Conservation (phyloP, 2,797 vertebrate species). For the Cetoscarus ocellatus region DNA sequence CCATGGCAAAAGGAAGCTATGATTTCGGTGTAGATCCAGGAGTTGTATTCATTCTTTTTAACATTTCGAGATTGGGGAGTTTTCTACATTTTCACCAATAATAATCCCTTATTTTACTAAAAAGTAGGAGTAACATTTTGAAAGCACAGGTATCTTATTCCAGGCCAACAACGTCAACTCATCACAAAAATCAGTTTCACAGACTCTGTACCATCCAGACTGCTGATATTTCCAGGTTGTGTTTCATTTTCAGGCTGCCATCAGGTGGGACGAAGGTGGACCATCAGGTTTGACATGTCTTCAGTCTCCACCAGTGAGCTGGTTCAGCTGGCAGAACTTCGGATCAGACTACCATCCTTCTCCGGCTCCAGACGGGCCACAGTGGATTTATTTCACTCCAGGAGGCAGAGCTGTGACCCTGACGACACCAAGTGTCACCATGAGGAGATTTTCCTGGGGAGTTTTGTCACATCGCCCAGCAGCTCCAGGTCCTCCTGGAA, state of each 20-base stretch:
- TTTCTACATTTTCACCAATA: too few relatives aligned
- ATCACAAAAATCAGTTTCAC: too few relatives aligned
- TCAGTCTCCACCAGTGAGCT: conserved; percentile 84
- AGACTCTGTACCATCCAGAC: not conserved
- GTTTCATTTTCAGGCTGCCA: conserved; percentile 79
- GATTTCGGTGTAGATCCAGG: too few relatives aligned
- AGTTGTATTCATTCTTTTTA: too few relatives aligned
- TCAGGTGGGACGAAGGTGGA: conserved; percentile 85
- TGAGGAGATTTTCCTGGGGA: conserved; percentile 84
- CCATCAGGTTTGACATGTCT: conserved; percentile 89
- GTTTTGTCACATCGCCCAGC: conserved; percentile 67
- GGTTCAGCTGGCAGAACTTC: conserved; percentile 87
- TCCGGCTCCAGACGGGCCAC: conserved; percentile 58
- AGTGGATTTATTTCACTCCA: conserved; percentile 88
- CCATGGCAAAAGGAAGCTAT: too few relatives aligned
- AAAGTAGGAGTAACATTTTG: too few relatives aligned
- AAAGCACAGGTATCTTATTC: too few relatives aligned
- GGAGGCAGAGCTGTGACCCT: conserved; percentile 53
- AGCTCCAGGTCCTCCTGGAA: conserved; percentile 82
- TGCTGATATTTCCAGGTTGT: conserved; percentile 10
- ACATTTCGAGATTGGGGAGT: too few relatives aligned
- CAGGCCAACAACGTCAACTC: too few relatives aligned
- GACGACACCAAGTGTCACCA: conserved; percentile 54
- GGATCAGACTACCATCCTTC: conserved; percentile 77
- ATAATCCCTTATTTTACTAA: too few relatives aligned